Conservation (phyloP, 2,888 invertebrate species). For the Zelleria hepariella region DNA sequence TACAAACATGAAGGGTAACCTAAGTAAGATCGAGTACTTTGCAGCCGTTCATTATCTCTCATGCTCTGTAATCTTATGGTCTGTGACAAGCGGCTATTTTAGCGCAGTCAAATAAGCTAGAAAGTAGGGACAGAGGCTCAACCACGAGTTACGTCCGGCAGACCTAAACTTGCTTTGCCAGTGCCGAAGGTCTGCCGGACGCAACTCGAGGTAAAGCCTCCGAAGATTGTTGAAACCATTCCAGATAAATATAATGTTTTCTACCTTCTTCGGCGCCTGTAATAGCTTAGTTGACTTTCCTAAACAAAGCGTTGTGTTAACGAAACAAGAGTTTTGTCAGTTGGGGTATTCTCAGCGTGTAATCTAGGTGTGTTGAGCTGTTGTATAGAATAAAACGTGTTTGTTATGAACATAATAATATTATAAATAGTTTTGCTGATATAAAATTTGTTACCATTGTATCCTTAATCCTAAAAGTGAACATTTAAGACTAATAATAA, state of each 20-base stretch:
- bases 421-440: slow-evolving; percentile 25
- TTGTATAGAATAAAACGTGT: slow-evolving; percentile 39
- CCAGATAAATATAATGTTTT: too few species aligned
- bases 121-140: too few species aligned
- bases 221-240: too few species aligned
- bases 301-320: too few species aligned
- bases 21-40: slow-evolving; percentile 3
- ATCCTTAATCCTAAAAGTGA: not conserved
- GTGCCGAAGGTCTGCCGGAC: too few species aligned
- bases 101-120: too few species aligned
- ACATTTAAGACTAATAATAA: not conserved
- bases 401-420: slow-evolving; percentile 29
- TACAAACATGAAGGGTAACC: slow-evolving; percentile 4
- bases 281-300: too few species aligned
- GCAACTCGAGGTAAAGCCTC: too few species aligned
- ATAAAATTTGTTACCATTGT: slow-evolving; percentile 14
- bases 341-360: not conserved
- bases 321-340: slow-evolving; percentile 5
- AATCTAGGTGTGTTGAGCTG: slow-evolving; percentile 35
- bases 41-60: slow-evolving; percentile 9
- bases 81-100: not conserved
- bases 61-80: slow-evolving; percentile 12
- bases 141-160: too few species aligned
- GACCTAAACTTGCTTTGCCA: too few species aligned
- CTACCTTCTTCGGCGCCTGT: too few species aligned